Percentiles rank a stretch among this genome's conserved stretches.
Conservation (phyloP, 2,797 vertebrate genomes). For the Esox masquinongy region DNA sequence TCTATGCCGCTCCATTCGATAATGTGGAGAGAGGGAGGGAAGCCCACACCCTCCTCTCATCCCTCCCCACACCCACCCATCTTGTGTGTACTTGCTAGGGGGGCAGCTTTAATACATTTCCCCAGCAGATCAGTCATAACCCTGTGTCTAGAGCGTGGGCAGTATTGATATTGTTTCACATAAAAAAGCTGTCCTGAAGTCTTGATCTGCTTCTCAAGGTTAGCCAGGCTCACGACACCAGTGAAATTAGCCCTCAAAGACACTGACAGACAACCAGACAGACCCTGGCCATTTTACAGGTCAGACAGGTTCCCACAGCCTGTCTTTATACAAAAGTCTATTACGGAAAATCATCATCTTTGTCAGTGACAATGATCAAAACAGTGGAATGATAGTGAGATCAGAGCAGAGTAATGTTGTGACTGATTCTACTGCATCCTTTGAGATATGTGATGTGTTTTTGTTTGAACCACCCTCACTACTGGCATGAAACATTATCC, state of each 20-base stretch:
- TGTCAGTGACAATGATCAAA: conserved; percentile 12
- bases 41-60: conserved; percentile 2
- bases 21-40: conserved; percentile 52
- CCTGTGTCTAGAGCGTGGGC: conserved; percentile 28
- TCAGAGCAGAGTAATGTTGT: conserved; percentile 3
- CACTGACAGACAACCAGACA: conserved; percentile 18
- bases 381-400: not conserved
- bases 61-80: conserved; percentile 10
- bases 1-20: conserved; percentile 69
- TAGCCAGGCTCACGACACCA: conserved; percentile 44
- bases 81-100: conserved; percentile 22
- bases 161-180: conserved; percentile 52
- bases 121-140: conserved; percentile 38
- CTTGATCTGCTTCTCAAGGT: conserved; percentile 47
- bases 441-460: conserved; percentile 14
- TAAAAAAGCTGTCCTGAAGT: conserved; percentile 44
- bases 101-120: conserved; percentile 25
- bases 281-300: conserved; percentile 16
- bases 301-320: conserved; percentile 1
- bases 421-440: conserved; percentile 14
- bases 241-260: conserved; percentile 37
- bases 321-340: not conserved
- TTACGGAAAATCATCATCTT: conserved; percentile 13
- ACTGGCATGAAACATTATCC: conserved; percentile 39
- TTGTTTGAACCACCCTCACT: conserved; percentile 16